Evolutionary conservation across 2,888 invertebrate genomes (phyloP), one percentile per base, ranked within the genome.

Genomic region (Drosophila putrida): DNA sequence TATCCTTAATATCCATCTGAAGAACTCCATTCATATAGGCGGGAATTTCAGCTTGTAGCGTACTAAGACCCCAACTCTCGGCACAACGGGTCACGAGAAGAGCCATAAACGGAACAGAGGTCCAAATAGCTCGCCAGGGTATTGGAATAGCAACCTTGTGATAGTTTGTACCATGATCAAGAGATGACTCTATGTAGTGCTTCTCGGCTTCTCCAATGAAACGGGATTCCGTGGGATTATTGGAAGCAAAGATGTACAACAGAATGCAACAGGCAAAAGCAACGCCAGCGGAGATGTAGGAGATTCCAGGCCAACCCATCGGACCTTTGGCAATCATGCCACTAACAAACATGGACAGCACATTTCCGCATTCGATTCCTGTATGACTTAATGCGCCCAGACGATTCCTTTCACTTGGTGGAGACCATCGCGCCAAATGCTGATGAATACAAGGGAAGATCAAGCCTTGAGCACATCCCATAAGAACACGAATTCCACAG

Each of bases 21-120:
- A 95, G 92, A 0, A 95, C 94, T 51, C 93, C 93, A 50, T 94
- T 94, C 93, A 96, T 94, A 78, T 95, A 96, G 0, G 94, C 94
- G 0, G 96, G 96, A 75, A 95, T 94, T 89, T 95, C 94, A 0
- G 95, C 95, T 76, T 95, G 93, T 4, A 96, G 91, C 0, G 95
- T 95, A 93, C 95, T 95, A 85, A 94, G 95, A 0, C 95, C 95
- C 95, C 95, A 96, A 76, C 94, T 94, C 74, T 95, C 94, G 0
- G 94, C 93, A 65, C 94, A 93, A 81, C 95, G 95, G 0, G 94
- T 0, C 93, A 94, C 89, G 0, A 94, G 87, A 0, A 91, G 51
- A 0, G 90, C 85, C 93, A 94, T 94, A 90, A 96, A 94, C 0
- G 96, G 95, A 0, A 94, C 78, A 0, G 95, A 95, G 0, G 94